phyloP scores from a whole-genome alignment of 2,888 invertebrate genomes.

The Epistrophella euchroma region DNA sequence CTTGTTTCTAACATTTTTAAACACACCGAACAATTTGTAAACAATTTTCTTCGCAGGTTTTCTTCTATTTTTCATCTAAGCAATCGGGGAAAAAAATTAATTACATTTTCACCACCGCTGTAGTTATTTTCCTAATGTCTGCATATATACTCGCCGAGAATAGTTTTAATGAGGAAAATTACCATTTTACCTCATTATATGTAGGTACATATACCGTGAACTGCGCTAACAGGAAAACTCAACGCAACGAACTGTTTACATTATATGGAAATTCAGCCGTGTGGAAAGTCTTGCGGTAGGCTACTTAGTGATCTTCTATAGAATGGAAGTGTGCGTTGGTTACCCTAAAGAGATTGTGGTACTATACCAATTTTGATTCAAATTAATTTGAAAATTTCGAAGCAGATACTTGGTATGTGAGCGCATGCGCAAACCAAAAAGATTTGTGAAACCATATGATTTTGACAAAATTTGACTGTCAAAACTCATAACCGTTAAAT shows the following conservation, averaged over 20 bases:
- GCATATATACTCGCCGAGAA: too few species aligned
- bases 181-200: constrained; percentile 61
- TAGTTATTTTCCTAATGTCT: constrained; percentile 28
- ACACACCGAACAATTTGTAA: constrained; percentile 61
- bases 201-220: too few species aligned
- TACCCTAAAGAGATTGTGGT: not conserved
- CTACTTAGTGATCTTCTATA: not conserved
- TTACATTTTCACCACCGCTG: constrained; percentile 69
- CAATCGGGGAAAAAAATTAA: constrained; percentile 36
- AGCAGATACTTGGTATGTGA: constrained; percentile 17
- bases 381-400: constrained; percentile 26
- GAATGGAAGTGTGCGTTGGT: not conserved
- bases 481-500: constrained; percentile 44
- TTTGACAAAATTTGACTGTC: constrained; percentile 45
- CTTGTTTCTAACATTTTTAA: constrained; percentile 36
- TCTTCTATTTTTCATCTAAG: constrained; percentile 44
- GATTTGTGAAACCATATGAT: not conserved
- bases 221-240: constrained; percentile 49
- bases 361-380: constrained; percentile 16
- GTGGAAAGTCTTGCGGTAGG: constrained; percentile 46
- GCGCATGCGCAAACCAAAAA: constrained; percentile 38
- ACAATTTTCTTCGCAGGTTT: constrained; percentile 56
- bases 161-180: constrained; percentile 65
- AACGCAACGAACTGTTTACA: constrained; percentile 39
- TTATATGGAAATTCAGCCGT: constrained; percentile 44